A percentile compares a stretch with the other conserved stretches of the same genome.
Conservation (phyloP, 2,888 invertebrate species). For the Drosophila phalerata region DNA sequence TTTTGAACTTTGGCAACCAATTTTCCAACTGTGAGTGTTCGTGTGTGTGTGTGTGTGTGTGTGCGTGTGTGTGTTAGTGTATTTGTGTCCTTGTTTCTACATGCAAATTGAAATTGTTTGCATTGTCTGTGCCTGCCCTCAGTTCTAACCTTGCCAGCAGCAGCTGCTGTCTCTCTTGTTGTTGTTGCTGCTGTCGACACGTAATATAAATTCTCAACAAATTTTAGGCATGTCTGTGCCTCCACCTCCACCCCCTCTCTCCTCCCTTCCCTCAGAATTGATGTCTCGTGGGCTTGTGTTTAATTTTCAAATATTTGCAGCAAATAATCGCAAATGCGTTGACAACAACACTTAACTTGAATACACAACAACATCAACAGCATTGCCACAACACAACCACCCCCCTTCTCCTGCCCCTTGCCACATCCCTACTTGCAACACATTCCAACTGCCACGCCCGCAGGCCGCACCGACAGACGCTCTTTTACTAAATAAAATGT, state of each 20-base stretch:
- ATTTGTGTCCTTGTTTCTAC: slow-evolving; percentile 65
- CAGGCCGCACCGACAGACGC: slow-evolving; percentile 18
- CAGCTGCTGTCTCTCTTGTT: slow-evolving; percentile 50
- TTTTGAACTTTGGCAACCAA: slow-evolving; percentile 72
- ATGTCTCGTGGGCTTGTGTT: slow-evolving; percentile 48
- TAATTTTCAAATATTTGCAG: slow-evolving; percentile 77
- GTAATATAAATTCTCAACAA: slow-evolving; percentile 76
- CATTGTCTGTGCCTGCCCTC: slow-evolving; percentile 68
- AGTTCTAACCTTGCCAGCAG: slow-evolving; percentile 60
- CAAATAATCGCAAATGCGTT: slow-evolving; percentile 72
- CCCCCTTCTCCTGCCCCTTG: background rate
- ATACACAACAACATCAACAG: slow-evolving; percentile 33
- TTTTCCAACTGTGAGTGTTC: slow-evolving; percentile 34
- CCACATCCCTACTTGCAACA: background rate
- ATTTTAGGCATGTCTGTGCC: slow-evolving; percentile 63
- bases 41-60: background rate
- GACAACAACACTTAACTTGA: slow-evolving; percentile 67
- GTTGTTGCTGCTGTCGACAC: slow-evolving; percentile 69
- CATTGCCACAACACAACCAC: slow-evolving; percentile 1
- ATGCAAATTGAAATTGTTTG: slow-evolving; percentile 81
- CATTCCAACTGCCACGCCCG: slow-evolving; percentile 28
- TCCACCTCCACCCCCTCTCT: background rate
- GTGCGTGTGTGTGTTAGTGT: slow-evolving; percentile 20
- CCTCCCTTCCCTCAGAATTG: slow-evolving; percentile 17
- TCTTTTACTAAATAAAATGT: slow-evolving; percentile 73